A percentile compares a stretch with the other conserved stretches of the same genome.
These are phyloP conservation scores for Chaenocephalus aceratus DNA, from an alignment of 2,113 vertebrate species.

Conservation along the genomic window DNA sequence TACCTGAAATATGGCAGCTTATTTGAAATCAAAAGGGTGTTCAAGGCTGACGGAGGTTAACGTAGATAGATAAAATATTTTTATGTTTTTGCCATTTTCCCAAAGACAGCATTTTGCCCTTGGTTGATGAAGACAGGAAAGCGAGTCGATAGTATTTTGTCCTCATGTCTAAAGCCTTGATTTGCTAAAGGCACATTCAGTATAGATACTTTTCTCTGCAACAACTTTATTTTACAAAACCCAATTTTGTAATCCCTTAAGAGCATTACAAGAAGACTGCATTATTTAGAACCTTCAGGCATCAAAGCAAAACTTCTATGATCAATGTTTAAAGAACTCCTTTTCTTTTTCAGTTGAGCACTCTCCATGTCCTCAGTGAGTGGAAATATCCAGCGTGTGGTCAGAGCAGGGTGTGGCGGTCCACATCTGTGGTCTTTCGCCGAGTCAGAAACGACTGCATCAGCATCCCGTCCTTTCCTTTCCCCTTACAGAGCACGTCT, in stretches of 20 bases:
- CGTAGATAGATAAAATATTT: not conserved
- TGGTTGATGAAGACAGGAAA: conserved; percentile 1
- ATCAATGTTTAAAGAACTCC: conserved; percentile 5
- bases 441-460: conserved; percentile 44
- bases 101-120: not conserved
- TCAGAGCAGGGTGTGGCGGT: conserved; percentile 48
- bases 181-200: conserved; percentile 3
- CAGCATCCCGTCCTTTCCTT: conserved; percentile 28
- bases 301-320: conserved; percentile 13
- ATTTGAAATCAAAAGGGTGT: not conserved
- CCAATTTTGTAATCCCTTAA: conserved; percentile 13
- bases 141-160: not conserved
- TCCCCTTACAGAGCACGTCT: conserved; percentile 8
- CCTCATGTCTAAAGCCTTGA: not conserved
- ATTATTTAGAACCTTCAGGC: conserved; percentile 32
- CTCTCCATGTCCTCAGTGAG: conserved; percentile 43
- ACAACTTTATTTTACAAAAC: conserved; percentile 7
- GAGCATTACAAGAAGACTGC: conserved; percentile 12
- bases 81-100: not conserved
- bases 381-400: conserved; percentile 63
- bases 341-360: conserved; percentile 25
- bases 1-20: too few species aligned
- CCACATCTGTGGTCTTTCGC: conserved; percentile 63
- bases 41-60: conserved; percentile 5
- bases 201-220: not conserved